These are phyloP conservation scores for Odontamblyopus rebecca DNA, from an alignment of 2,797 vertebrate species.

Conservation along the genomic window DNA sequence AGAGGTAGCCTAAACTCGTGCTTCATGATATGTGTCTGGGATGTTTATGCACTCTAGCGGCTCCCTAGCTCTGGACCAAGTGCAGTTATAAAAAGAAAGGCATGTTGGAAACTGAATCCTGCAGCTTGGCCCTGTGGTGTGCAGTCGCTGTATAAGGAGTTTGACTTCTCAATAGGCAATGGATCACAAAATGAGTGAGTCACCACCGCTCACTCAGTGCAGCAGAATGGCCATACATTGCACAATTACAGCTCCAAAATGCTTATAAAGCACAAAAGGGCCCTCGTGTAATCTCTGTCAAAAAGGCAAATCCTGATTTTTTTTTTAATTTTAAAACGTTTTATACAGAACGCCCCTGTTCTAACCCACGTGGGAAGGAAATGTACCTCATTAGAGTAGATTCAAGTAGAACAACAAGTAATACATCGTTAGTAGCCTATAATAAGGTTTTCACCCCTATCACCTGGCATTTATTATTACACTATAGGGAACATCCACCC, in stretches of 20 bases:
- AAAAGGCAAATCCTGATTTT: neutral
- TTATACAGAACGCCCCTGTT: neutral
- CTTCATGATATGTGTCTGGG: slow-evolving; percentile 25
- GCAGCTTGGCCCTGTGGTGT: slow-evolving; percentile 17
- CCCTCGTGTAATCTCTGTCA: neutral
- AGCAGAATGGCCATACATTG: slow-evolving; percentile 7
- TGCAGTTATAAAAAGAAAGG: slow-evolving; percentile 67
- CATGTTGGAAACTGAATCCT: slow-evolving; percentile 74
- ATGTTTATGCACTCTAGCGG: slow-evolving; percentile 29
- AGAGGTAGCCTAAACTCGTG: slow-evolving; percentile 23
- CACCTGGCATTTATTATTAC: neutral
- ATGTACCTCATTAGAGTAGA: neutral
- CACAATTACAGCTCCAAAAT: neutral
- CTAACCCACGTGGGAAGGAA: neutral
- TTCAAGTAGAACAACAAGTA: neutral
- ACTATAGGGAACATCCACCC: neutral
- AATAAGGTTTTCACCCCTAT: neutral
- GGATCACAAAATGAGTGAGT: slow-evolving; percentile 41
- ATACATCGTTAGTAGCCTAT: neutral
- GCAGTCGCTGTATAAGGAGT: slow-evolving; percentile 25
- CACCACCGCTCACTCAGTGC: slow-evolving; percentile 38
- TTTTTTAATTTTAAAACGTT: neutral
- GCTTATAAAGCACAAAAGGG: neutral
- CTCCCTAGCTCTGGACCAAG: slow-evolving; percentile 26
- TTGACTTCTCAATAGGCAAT: slow-evolving; percentile 29